Evolutionary conservation across 23 tunicate genomes (phyloP).

Genomic region (Oikopleura vanhoeffeni): DNA sequence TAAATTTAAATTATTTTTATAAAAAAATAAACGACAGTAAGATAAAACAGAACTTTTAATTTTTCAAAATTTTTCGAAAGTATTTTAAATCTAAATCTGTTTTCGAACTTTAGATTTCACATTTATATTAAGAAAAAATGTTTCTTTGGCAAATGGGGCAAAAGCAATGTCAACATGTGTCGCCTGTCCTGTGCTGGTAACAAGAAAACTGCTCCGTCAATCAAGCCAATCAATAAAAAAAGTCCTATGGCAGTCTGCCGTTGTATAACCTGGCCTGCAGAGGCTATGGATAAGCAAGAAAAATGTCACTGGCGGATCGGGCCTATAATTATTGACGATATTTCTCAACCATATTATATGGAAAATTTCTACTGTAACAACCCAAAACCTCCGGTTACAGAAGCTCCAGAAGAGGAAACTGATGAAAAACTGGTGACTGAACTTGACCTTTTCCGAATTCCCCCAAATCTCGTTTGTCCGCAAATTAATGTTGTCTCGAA

Average conservation of each 20-base stretch:
- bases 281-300: not conserved
- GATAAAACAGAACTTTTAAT: too few relatives aligned
- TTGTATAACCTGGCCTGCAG: not conserved
- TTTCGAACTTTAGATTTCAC: too few relatives aligned
- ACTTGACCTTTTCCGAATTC: not conserved
- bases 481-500: too few relatives aligned
- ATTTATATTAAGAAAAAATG: not conserved
- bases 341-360: not conserved
- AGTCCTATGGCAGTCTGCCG: not conserved
- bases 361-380: not conserved
- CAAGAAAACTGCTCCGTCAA: not conserved
- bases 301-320: slow-evolving; percentile 12
- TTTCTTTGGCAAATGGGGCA: not conserved
- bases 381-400: not conserved
- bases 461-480: not conserved
- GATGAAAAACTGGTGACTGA: not conserved
- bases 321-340: not conserved
- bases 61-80: too few relatives aligned
- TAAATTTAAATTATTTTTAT: too few relatives aligned
- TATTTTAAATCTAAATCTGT: too few relatives aligned
- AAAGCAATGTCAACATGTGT: not conserved
- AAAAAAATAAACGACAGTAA: too few relatives aligned
- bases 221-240: not conserved
- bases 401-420: not conserved
- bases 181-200: not conserved